Percentiles rank a stretch among this genome's conserved stretches.
phyloP scores from a whole-genome alignment of 2,113 vertebrate species.

The Pedionomus torquatus region DNA sequence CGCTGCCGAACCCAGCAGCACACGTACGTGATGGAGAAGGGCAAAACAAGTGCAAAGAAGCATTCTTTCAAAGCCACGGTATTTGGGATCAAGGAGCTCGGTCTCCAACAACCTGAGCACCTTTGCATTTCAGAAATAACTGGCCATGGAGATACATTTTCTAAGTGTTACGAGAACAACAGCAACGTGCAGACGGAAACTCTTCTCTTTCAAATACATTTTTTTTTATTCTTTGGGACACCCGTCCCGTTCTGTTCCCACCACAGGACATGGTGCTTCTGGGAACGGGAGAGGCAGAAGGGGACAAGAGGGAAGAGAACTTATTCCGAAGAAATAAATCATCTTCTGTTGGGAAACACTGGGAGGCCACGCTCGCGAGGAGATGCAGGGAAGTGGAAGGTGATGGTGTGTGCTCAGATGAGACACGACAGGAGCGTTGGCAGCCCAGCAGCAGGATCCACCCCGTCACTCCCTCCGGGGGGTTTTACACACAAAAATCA shows the following conservation, averaged over 20 bases:
- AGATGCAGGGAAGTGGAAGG: neutral
- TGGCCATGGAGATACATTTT: neutral
- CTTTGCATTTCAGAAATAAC: fast-evolving
- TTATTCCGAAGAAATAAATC: neutral
- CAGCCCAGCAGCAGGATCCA: neutral
- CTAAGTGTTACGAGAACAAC: neutral
- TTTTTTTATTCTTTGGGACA: neutral
- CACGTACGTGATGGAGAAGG: fast-evolving
- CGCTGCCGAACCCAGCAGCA: neutral
- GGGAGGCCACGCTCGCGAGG: neutral
- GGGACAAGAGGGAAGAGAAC: neutral
- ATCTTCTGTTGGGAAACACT: neutral
- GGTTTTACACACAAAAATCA: neutral
- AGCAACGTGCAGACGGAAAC: neutral
- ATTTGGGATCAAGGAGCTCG: neutral
- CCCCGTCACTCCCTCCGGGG: neutral
- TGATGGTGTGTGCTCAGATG: too few species aligned
- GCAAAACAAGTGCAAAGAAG: neutral
- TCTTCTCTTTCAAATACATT: fast-evolving
- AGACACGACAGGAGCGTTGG: fast-evolving
- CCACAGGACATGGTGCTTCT: neutral
- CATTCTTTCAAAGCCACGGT: neutral
- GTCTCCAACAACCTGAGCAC: neutral
- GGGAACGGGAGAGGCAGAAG: neutral
- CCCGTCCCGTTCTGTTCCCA: neutral